phyloP scores from a whole-genome alignment of 2,113 vertebrate species.

The Urocynchramus pylzowi region DNA sequence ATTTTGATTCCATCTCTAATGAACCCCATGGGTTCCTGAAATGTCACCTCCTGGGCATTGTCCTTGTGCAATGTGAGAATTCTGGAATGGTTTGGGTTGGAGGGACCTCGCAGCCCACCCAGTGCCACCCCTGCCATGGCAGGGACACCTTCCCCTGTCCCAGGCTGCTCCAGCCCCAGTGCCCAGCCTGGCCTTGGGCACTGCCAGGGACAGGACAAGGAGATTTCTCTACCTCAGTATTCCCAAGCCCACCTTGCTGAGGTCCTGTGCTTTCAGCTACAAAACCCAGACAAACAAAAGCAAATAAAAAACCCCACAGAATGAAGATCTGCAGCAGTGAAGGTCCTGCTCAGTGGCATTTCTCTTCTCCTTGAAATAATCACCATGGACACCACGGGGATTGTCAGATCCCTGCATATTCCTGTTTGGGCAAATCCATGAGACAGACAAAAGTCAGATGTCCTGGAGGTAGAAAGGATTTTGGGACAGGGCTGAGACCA shows the following conservation, averaged over 20 bases:
- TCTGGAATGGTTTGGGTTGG: not conserved
- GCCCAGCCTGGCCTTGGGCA: not conserved
- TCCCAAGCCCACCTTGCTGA: not conserved
- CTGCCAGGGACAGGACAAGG: not conserved
- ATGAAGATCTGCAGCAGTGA: too few relatives aligned
- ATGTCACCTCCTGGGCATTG: accelerated
- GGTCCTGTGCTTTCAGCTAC: not conserved
- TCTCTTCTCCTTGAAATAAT: not conserved
- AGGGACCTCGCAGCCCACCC: accelerated
- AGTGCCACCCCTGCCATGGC: not conserved
- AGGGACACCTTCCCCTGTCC: not conserved
- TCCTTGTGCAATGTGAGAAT: not conserved
- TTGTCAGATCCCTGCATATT: accelerated
- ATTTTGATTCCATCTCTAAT: not conserved
- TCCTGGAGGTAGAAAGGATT: not conserved
- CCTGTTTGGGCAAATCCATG: not conserved
- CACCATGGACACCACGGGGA: accelerated
- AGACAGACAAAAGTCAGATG: not conserved
- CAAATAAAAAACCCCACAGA: not conserved
- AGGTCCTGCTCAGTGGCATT: not conserved
- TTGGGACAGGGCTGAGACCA: not conserved
- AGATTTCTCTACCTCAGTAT: not conserved
- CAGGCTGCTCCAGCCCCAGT: not conserved
- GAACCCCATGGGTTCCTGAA: not conserved
- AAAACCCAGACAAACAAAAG: not conserved